Conservation (phyloP, 2,113 vertebrate species). For the Diadophis punctatus region DNA sequence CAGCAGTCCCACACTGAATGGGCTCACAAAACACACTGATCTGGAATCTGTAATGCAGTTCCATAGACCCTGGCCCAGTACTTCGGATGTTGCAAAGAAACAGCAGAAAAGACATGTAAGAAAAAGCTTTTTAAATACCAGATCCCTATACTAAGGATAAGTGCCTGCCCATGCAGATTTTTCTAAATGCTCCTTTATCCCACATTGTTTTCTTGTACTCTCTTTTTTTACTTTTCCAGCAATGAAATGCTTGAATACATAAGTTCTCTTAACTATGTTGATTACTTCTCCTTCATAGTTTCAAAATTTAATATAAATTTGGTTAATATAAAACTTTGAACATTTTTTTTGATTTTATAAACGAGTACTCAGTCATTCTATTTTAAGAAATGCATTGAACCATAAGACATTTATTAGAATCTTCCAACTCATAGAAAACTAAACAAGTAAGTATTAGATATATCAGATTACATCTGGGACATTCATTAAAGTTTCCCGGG, state of each 20-base stretch:
- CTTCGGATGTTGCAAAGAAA: neutral
- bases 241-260: neutral
- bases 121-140: neutral
- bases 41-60: neutral
- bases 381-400: conserved; percentile 3
- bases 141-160: neutral
- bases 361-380: neutral
- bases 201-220: neutral
- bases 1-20: neutral
- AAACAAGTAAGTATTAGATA: neutral
- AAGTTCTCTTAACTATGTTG: neutral
- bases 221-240: neutral
- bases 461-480: neutral
- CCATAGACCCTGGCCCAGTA: neutral
- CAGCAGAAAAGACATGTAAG: neutral
- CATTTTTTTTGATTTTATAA: neutral
- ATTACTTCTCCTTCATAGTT: neutral
- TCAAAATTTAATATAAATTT: neutral
- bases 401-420: neutral
- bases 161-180: neutral
- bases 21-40: neutral
- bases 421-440: neutral
- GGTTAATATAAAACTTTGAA: neutral
- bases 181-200: neutral
- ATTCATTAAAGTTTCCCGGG: neutral